Evolutionary conservation across 2,888 invertebrate species (phyloP).

Genomic region (Hololepta plana): DNA sequence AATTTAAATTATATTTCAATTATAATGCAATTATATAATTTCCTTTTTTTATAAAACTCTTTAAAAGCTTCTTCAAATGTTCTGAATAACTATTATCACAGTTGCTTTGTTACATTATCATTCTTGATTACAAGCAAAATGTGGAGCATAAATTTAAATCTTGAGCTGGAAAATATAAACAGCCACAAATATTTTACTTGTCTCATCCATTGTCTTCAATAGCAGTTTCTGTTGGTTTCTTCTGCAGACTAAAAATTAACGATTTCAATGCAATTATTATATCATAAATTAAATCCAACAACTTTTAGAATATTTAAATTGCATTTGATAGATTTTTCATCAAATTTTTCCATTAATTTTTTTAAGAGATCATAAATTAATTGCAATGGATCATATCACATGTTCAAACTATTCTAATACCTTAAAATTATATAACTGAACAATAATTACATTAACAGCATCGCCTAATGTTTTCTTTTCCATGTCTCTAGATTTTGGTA

Average conservation of each 20-base stretch:
- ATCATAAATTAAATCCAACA: slow-evolving; percentile 70
- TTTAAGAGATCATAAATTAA: slow-evolving; percentile 66
- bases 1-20: slow-evolving; percentile 5
- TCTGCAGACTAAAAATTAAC: slow-evolving; percentile 50
- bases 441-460: slow-evolving; percentile 51
- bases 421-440: slow-evolving; percentile 79
- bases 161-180: slow-evolving; percentile 30
- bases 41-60: slow-evolving; percentile 56
- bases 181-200: slow-evolving; percentile 13
- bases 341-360: slow-evolving; percentile 41
- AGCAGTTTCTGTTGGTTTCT: slow-evolving; percentile 31
- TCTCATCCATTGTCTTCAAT: slow-evolving; percentile 28
- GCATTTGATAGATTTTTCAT: slow-evolving; percentile 71
- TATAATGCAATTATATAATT: slow-evolving; percentile 56
- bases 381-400: too few species aligned
- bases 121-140: slow-evolving; percentile 82
- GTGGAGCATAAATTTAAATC: slow-evolving; percentile 80
- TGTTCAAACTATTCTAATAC: too few species aligned
- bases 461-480: slow-evolving; percentile 74
- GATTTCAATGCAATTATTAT: slow-evolving; percentile 69
- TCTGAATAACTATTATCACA: slow-evolving; percentile 75
- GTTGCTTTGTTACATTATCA: slow-evolving; percentile 82
- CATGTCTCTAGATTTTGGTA: slow-evolving; percentile 32
- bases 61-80: slow-evolving; percentile 60
- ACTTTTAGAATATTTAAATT: slow-evolving; percentile 57